Evolutionary conservation across 2,113 vertebrate species (phyloP).

Genomic region (Peromyscus californicus): DNA sequence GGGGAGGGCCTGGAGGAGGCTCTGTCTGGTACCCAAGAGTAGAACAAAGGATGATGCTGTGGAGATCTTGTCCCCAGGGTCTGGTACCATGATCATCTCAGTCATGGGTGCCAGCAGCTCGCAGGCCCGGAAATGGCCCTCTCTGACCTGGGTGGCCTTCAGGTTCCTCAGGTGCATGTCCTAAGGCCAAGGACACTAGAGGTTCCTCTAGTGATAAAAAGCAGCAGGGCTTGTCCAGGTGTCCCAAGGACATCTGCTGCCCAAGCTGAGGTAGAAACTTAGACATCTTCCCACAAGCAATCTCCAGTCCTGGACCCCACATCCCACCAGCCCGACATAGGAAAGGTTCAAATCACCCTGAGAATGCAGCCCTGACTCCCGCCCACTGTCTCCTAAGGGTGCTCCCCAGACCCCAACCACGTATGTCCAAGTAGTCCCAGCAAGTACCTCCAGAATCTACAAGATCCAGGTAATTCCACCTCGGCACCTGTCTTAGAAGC

Average conservation of each 20-base stretch:
- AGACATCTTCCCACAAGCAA: background rate
- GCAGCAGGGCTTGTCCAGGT: background rate
- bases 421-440: background rate
- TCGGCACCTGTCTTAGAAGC: background rate
- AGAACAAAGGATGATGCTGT: background rate
- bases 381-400: background rate
- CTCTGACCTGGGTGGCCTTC: background rate
- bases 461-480: background rate
- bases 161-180: background rate
- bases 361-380: background rate
- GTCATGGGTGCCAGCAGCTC: background rate
- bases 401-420: background rate
- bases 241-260: background rate
- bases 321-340: background rate
- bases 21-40: background rate
- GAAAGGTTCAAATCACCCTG: background rate
- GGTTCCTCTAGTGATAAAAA: background rate
- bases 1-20: background rate
- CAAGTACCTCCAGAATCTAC: background rate
- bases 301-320: background rate
- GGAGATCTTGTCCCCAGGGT: background rate
- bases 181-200: background rate
- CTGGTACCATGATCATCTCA: background rate
- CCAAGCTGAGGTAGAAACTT: slow-evolving; percentile 4
- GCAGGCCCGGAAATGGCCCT: background rate